phyloP scores from a whole-genome alignment of 2,797 vertebrate species.

The Notolepis coatsorum region DNA sequence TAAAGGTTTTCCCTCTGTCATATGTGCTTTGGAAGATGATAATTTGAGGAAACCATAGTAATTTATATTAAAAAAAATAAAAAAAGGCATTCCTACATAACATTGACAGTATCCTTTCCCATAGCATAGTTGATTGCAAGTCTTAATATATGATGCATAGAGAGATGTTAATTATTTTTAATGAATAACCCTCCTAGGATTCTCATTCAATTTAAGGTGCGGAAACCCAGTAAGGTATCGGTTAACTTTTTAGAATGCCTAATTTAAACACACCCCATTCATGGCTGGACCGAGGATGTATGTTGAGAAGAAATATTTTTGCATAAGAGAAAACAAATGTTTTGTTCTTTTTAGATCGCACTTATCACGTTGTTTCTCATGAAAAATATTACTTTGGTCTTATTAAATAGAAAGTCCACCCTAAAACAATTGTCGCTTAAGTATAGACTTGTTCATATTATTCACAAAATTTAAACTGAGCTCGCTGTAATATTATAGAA shows the following conservation, averaged over 20 bases:
- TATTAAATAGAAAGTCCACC: no score
- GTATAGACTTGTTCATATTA: no score
- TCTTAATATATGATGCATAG: slow-evolving; percentile 19
- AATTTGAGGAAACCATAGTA: background rate
- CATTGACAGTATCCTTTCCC: background rate
- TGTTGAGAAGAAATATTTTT: no score
- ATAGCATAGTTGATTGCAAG: slow-evolving; percentile 14
- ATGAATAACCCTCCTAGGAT: slow-evolving; percentile 20
- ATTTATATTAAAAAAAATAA: background rate
- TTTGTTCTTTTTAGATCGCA: no score
- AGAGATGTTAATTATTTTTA: no score
- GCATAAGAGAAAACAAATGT: slow-evolving; percentile 18
- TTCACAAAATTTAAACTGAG: no score
- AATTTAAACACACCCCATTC: slow-evolving; percentile 8
- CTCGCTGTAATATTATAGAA: no score
- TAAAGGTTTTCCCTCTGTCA: background rate
- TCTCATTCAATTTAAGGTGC: slow-evolving; percentile 37
- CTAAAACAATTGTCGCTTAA: no score
- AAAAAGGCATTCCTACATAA: slow-evolving; percentile 7
- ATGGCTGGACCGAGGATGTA: no score
- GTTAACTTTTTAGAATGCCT: slow-evolving; percentile 7
- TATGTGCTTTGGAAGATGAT: slow-evolving; percentile 4
- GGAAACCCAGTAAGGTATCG: slow-evolving; percentile 48
- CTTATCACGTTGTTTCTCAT: no score
- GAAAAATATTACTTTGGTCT: no score